Evolutionary conservation across 2,113 vertebrate species (phyloP), one percentile per base, ranked within the genome.

Genomic region (Oreamnos americanus): DNA sequence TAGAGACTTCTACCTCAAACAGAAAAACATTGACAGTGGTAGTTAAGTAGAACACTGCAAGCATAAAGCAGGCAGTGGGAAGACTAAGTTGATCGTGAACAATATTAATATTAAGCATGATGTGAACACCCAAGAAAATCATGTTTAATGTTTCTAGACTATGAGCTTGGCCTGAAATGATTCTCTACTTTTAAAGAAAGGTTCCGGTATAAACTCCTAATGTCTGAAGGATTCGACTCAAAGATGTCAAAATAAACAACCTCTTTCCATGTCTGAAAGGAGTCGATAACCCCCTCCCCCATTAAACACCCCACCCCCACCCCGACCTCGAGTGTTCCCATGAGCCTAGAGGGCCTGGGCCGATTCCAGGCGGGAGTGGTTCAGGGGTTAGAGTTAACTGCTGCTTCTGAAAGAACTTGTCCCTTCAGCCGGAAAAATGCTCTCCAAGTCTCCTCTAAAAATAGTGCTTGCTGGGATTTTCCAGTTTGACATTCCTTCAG

Each of bases 391-490:
- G 90, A 92, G 9, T 93, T 92, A 97, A 93, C 92, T 83, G 93
- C 93, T 91, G 91, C 95, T 97, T 97, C 78, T 89, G 88, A 95
- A 98, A 94, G 81, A 97, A 79, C 85, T 51, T 53, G 67, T 96
- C 92, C 83, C 93, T 95, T 95, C 91, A 87, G 94, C 86, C 10
- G 14, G 90, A 97, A 97, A 97, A 97, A 95, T 84, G 88, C 67
- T 93, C 96, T 96, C 90, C 53, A 86, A 94, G 86, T 71, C 88
- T 33, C 55, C 96, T 96, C 98, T 98, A 98, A 98, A 98, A 98
- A 98, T 98, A 98, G 97, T 87, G 57, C 94, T 93, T 23, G 12
- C 91, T 45, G 95, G 95, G 97, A 97, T 98, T 97, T 98, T 98
- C 98, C 98, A 98, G 76, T 81, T 94, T 74, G 78, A 97, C 96